These are phyloP conservation scores for Drosophila biarmipes DNA, from an alignment of 1,140 invertebrate species.

Conservation along the genomic window DNA sequence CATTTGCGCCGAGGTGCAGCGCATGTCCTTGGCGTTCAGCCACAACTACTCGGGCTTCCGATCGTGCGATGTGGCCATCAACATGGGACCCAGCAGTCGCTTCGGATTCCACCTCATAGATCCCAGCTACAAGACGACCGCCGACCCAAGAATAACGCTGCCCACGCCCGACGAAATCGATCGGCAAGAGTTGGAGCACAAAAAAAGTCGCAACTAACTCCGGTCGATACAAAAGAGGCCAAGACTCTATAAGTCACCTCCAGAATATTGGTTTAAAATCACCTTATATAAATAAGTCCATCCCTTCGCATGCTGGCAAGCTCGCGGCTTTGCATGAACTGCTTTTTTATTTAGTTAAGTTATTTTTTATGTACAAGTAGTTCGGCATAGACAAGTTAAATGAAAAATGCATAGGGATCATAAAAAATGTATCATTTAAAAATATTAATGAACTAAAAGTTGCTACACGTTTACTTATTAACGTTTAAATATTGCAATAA, in stretches of 20 bases:
- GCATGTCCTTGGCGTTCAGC: constrained; percentile 45
- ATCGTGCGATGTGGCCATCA: constrained; percentile 24
- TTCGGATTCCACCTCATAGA: constrained; percentile 49
- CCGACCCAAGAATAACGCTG: not conserved
- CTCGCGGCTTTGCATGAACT: not conserved
- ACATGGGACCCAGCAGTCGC: constrained; percentile 45
- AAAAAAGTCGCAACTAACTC: not conserved
- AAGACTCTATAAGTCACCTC: not conserved
- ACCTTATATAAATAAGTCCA: not conserved
- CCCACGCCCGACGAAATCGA: constrained; percentile 7
- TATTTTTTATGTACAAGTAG: too few species aligned
- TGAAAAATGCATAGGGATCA: too few species aligned
- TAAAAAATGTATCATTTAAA: too few species aligned
- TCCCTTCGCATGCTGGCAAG: not conserved
- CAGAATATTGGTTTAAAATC: not conserved
- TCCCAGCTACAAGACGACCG: constrained; percentile 9
- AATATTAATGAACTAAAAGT: too few species aligned
- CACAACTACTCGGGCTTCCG: constrained; percentile 10
- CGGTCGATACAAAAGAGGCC: too few species aligned
- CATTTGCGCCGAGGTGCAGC: constrained; percentile 33
- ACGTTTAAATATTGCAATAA: too few species aligned
- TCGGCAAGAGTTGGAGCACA: constrained; percentile 3
- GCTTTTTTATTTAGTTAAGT: too few species aligned
- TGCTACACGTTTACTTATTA: too few species aligned
- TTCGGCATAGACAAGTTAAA: too few species aligned